These are phyloP conservation scores for Lycodopsis pacificus DNA, from an alignment of 2,797 vertebrate genomes.

Conservation along the genomic window DNA sequence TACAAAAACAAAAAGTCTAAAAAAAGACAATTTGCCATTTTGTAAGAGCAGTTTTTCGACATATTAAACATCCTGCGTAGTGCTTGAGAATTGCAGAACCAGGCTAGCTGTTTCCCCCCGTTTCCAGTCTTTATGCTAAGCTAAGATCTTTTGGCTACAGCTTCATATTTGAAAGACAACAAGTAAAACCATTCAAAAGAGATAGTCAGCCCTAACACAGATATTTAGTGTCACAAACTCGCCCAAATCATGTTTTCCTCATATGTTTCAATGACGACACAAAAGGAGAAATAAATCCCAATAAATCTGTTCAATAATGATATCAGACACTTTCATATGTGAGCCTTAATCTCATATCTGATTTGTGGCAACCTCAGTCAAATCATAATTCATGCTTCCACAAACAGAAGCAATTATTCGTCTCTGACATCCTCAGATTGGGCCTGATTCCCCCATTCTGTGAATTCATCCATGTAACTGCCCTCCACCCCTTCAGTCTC, in stretches of 20 bases:
- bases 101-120: neutral
- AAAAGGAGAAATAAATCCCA: neutral
- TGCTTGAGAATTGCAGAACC: neutral
- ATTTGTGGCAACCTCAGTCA: constrained; percentile 32
- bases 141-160: neutral
- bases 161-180: neutral
- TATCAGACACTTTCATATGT: constrained; percentile 46
- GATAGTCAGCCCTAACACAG: neutral
- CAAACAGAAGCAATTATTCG: constrained; percentile 16
- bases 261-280: neutral
- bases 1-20: neutral
- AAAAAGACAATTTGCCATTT: neutral
- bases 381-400: constrained; percentile 39
- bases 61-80: neutral
- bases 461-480: constrained; percentile 59
- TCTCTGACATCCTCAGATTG: constrained; percentile 32
- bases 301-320: constrained; percentile 30
- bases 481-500: constrained; percentile 5
- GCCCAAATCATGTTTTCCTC: neutral
- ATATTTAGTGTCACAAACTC: neutral
- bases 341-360: constrained; percentile 27
- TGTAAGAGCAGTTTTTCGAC: neutral
- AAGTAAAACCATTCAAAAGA: too few species aligned
- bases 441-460: constrained; percentile 33
- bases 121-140: neutral